Evolutionary conservation across 2,888 invertebrate genomes (phyloP), one percentile per base, ranked within the genome.

Genomic region (Drosophila kuntzei): DNA sequence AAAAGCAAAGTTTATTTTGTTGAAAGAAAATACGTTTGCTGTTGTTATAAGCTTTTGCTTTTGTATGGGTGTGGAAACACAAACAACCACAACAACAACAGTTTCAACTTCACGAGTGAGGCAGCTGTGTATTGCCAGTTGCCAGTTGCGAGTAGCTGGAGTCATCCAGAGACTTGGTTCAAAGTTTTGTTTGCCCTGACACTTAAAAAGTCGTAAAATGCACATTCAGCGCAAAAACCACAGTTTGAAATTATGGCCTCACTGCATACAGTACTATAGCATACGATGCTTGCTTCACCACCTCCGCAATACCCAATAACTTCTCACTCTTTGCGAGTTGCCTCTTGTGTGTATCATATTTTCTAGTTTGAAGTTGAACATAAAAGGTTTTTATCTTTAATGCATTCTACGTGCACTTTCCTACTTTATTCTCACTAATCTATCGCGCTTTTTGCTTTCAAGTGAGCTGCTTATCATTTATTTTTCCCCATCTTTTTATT

Each of bases 121-220:
- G 62, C 62, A 51, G 54, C 58, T 69, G 62, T 25, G 68, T 32
- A n/a, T n/a, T n/a, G n/a, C 41, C 46, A 57, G 39, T 37, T 59
- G 51, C 32, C 53, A 8, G 46, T 37, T 71, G 22, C 27, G 27
- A 54, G 41, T 51, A 46, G 41, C 49, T 25, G 50, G 43, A 27
- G 16, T 8, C 60, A 27, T 49, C 36, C 32, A 53, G 53, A 54
- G 39, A 70, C 64, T 71, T 58, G 68, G 47, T 39, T 59, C 61
- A 65, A 87, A 80, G 61, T 87, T 84, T 87, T 87, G 71, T 84
- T 87, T 80, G 74, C 60, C 71, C 74, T 67, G 75, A 76, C 87
- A 87, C 87, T 85, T 79, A 85, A 85, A 85, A 84, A 79, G 87
- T 79, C 88, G 75, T 84, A 84, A 84, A 84, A 84, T 87, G 86